Evolutionary conservation across 2,888 invertebrate genomes (phyloP).

Genomic region (Petrolisthes manimaculis): DNA sequence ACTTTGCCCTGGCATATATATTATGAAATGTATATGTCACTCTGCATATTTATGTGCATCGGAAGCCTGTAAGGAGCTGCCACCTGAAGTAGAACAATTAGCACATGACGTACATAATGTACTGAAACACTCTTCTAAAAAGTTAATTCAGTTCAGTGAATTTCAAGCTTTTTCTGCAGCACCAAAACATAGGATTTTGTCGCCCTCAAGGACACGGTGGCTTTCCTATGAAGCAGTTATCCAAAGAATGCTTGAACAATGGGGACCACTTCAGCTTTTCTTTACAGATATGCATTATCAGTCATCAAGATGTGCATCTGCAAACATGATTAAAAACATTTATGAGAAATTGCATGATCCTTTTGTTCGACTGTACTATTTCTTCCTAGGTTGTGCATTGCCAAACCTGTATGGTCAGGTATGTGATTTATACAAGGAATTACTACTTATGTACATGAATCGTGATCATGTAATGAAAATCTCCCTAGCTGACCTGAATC

Average conservation of each 20-base stretch:
- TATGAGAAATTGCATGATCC: neutral
- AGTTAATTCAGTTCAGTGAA: constrained; percentile 28
- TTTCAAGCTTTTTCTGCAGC: constrained; percentile 56
- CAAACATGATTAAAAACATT: neutral
- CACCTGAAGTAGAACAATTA: constrained; percentile 64
- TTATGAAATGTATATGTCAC: constrained; percentile 18
- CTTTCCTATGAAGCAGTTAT: constrained; percentile 69
- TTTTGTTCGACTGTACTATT: too few relatives aligned
- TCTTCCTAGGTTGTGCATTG: too few relatives aligned
- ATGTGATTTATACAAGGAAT: too few relatives aligned
- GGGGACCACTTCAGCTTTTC: constrained; percentile 4
- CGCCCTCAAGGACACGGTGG: constrained; percentile 68
- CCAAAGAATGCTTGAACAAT: constrained; percentile 67
- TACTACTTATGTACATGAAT: too few relatives aligned
- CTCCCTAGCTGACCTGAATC: too few relatives aligned
- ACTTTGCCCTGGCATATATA: constrained; percentile 3
- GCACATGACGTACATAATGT: constrained; percentile 67
- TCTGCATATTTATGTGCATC: constrained; percentile 67
- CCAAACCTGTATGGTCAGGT: too few relatives aligned
- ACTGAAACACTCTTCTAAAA: constrained; percentile 67
- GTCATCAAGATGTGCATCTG: neutral
- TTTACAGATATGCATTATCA: constrained; percentile 24
- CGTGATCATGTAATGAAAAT: too few relatives aligned
- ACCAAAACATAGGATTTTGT: constrained; percentile 68
- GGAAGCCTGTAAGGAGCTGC: constrained; percentile 69